Percentiles rank a stretch among this genome's conserved stretches.
These are phyloP conservation scores for Eupsilia transversa DNA, from an alignment of 2,888 invertebrate genomes.

Conservation along the genomic window DNA sequence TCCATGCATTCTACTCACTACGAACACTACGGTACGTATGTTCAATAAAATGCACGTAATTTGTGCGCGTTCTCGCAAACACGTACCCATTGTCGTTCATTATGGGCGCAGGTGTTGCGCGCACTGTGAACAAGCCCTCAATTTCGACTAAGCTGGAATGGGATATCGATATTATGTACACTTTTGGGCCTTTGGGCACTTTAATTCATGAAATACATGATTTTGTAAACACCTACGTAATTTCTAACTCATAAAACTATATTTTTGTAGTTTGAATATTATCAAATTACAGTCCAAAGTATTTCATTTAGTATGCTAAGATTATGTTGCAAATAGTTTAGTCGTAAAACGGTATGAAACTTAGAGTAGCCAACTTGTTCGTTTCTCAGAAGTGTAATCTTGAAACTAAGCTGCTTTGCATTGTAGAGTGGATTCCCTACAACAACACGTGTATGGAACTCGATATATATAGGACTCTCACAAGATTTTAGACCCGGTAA, in stretches of 20 bases:
- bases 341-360: conserved; percentile 46
- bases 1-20: conserved; percentile 14
- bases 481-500: no score
- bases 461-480: not conserved
- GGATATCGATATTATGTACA: conserved; percentile 46
- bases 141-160: conserved; percentile 53
- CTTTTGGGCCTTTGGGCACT: conserved; percentile 28
- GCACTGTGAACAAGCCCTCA: conserved; percentile 54
- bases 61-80: conserved; percentile 61
- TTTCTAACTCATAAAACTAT: not conserved
- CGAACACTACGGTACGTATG: conserved; percentile 6
- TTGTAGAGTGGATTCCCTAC: conserved; percentile 16
- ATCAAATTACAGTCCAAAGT: not conserved
- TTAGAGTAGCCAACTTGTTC: conserved; percentile 44
- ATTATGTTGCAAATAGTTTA: conserved; percentile 42
- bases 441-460: conserved; percentile 6
- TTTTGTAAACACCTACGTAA: not conserved
- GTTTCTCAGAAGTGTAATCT: conserved; percentile 52
- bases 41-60: conserved; percentile 64
- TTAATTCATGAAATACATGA: conserved; percentile 6
- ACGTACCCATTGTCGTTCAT: conserved; percentile 62
- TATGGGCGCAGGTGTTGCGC: conserved; percentile 58
- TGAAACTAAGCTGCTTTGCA: conserved; percentile 53
- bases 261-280: not conserved
- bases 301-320: conserved; percentile 26